Percentiles rank a stretch among this genome's conserved stretches.
Evolutionary conservation across 1,140 invertebrate genomes (phyloP).

Genomic region (Ladona fulva): DNA sequence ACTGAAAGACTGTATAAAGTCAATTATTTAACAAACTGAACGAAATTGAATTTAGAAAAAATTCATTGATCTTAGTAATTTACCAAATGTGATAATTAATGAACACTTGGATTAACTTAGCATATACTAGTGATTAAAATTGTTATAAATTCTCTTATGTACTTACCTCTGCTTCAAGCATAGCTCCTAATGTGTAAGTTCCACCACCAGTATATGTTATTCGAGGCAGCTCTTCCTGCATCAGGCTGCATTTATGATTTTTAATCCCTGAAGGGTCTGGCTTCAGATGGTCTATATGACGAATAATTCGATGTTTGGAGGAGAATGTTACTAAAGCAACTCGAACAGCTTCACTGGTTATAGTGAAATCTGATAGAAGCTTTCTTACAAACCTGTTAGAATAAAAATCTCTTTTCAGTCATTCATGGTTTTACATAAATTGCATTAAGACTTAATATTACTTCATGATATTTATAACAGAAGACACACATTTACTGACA

Average conservation of each 20-base stretch:
- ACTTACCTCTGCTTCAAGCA: conserved; percentile 51
- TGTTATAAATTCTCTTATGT: background rate
- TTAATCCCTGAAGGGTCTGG: conserved; percentile 16
- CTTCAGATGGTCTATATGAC: conserved; percentile 25
- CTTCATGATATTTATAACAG: background rate
- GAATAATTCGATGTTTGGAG: conserved; percentile 44
- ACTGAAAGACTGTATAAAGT: no score
- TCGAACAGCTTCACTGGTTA: conserved; percentile 50
- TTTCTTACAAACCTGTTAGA: conserved; percentile 55
- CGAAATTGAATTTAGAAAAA: no score
- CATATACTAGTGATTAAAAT: background rate
- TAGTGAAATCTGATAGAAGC: conserved; percentile 58
- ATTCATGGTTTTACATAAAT: background rate
- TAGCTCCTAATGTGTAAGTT: conserved; percentile 58
- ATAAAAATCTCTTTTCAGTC: background rate
- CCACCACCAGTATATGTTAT: conserved; percentile 56
- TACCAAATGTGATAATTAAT: no score
- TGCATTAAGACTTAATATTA: background rate
- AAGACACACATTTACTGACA: background rate
- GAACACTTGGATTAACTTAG: no score
- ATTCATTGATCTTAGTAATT: no score
- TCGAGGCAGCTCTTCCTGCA: conserved; percentile 49
- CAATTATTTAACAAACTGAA: no score
- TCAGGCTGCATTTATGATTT: conserved; percentile 53
- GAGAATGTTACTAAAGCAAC: conserved; percentile 59